phyloP scores from a whole-genome alignment of 2,113 vertebrate species.

The Triplophysa siluroides region DNA sequence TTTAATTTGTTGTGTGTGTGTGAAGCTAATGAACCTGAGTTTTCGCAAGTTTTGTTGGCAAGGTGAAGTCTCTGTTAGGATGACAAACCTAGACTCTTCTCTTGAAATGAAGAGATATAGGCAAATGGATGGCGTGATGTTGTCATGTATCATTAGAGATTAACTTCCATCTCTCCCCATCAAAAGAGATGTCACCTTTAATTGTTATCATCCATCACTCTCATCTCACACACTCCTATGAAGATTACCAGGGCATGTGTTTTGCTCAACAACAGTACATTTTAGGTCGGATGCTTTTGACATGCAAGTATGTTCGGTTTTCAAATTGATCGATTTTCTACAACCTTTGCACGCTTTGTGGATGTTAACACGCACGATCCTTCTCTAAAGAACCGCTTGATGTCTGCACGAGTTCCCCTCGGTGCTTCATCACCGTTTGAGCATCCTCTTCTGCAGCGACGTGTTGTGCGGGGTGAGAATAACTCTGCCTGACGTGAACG shows the following conservation, averaged over 20 bases:
- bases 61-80: neutral
- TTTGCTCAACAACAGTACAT: neutral
- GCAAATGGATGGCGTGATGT: neutral
- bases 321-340: neutral
- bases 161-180: conserved; percentile 57
- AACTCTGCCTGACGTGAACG: conserved; percentile 58
- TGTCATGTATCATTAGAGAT: conserved; percentile 49
- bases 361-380: neutral
- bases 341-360: neutral
- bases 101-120: neutral
- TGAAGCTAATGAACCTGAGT: neutral
- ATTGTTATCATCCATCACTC: conserved; percentile 70
- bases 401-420: neutral
- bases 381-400: conserved; percentile 1
- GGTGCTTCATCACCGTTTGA: conserved; percentile 47
- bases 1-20: neutral
- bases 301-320: neutral
- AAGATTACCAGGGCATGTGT: conserved; percentile 54
- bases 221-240: conserved; percentile 46
- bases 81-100: neutral
- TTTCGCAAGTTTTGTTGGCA: neutral
- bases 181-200: conserved; percentile 67
- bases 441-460: conserved; percentile 61
- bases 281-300: neutral
- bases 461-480: conserved; percentile 64